Evolutionary conservation across 2,113 vertebrate genomes (phyloP), one percentile per base, ranked within the genome.

Genomic region (Uria aalge): DNA sequence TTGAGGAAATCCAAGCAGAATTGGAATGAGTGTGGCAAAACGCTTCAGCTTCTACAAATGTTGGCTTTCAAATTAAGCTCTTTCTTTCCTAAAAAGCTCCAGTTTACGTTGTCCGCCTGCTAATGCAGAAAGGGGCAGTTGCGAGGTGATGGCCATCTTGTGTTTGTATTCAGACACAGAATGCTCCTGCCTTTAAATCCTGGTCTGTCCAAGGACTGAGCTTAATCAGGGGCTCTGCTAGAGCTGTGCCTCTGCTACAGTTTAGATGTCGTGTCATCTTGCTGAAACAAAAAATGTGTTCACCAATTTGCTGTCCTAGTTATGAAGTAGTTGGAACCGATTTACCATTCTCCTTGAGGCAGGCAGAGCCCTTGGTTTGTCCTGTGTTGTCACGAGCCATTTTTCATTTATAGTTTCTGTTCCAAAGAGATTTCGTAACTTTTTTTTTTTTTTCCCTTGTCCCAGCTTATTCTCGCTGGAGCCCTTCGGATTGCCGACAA

Each of bases 401-500:
- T 96, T 90, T 74, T 94, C 92, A 87, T 84, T 59, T 55, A 12
- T 9, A 29, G 21, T 85, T 85, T 89, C 73, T 78, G 43, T 85
- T 90, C 72, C 56, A 56, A 76, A 84, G 96, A 86, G 52, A 48
- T 79, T 78, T 43, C 18, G 15, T 84, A 85, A 91, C 63, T 13
- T n/a, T 56, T 50, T 56, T 47, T 56, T 47, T 89, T 85, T 56
- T 29, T 5, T 6, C 15, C 36, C 38, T 88, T 94, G 71, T 76
- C 75, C 24, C 55, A 99, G 99, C 97, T 99, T 56, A 99, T 99
- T 91, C 98, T 99, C 5, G 99, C 99, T 4, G 99, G 99, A 71
- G 99, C 99, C 4, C 98, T 99, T 76, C 97, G 99, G 75, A 99
- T 99, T 3, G 99, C 99, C 10, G 99, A 99, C 98, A 99, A 99